These are phyloP conservation scores for Megatriorchis doriae DNA, from an alignment of 2,113 vertebrate species.

Conservation along the genomic window DNA sequence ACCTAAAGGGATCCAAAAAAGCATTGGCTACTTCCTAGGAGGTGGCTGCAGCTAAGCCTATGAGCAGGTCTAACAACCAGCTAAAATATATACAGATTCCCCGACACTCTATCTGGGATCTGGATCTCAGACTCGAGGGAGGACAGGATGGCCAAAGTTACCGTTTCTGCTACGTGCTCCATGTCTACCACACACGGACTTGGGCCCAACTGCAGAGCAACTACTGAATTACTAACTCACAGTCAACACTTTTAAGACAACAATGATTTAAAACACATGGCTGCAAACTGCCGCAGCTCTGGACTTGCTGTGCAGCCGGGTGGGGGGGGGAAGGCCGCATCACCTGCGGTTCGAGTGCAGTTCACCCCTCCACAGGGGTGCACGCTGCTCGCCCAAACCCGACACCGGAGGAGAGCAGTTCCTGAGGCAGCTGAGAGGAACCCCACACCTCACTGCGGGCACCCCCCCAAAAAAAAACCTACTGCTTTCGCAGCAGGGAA, in stretches of 20 bases:
- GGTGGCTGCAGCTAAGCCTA: background rate
- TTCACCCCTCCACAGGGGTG: background rate
- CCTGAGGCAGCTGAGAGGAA: too few species aligned
- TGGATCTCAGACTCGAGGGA: background rate
- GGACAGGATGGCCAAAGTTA: background rate
- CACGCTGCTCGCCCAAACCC: too few species aligned
- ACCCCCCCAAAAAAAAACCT: fast-evolving
- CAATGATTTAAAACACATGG: background rate
- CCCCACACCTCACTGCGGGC: background rate
- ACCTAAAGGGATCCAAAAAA: background rate
- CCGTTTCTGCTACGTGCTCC: fast-evolving
- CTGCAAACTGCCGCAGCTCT: background rate
- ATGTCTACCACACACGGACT: fast-evolving
- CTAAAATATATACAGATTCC: fast-evolving
- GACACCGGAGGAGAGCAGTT: background rate
- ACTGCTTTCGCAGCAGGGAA: background rate
- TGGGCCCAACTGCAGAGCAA: fast-evolving
- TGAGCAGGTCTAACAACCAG: background rate
- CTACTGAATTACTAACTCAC: background rate
- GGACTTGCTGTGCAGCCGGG: fast-evolving
- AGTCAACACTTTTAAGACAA: background rate
- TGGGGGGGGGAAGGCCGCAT: fast-evolving
- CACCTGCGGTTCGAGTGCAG: fast-evolving
- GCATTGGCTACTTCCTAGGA: background rate
- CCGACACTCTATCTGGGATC: background rate